A percentile compares a stretch with the other conserved stretches of the same genome.
phyloP scores from a whole-genome alignment of 2,113 vertebrate genomes.

The Oceanites oceanicus region DNA sequence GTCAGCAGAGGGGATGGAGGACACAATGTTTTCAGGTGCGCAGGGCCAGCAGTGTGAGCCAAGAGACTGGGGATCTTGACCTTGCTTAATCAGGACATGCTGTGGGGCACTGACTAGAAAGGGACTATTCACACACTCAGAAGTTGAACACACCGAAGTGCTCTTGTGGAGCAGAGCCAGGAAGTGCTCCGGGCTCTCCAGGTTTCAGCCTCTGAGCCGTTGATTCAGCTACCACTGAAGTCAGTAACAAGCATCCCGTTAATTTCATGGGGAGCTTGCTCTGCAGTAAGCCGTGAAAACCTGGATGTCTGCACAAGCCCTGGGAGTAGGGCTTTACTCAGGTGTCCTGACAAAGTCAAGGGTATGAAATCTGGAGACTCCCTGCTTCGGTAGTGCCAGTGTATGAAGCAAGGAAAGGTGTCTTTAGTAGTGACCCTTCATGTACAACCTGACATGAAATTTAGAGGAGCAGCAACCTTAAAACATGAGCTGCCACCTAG shows the following conservation, averaged over 20 bases:
- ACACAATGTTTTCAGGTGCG: not conserved
- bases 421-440: not conserved
- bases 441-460: not conserved
- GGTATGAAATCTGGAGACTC: not conserved
- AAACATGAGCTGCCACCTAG: not conserved
- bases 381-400: not conserved
- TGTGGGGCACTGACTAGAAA: not conserved
- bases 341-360: not conserved
- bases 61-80: slow-evolving; percentile 6
- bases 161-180: slow-evolving; percentile 20
- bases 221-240: slow-evolving; percentile 2
- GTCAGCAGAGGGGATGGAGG: not conserved
- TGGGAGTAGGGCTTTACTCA: not conserved
- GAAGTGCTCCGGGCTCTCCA: not conserved
- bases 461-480: not conserved
- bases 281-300: not conserved
- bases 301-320: not conserved
- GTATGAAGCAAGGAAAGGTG: not conserved
- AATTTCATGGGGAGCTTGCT: not conserved
- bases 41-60: not conserved
- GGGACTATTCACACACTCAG: not conserved
- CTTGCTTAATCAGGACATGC: not conserved
- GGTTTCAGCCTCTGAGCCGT: not conserved
- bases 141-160: not conserved
- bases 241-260: not conserved